Evolutionary conservation across 2,113 vertebrate species (phyloP), one percentile per base, ranked within the genome.

Genomic region (Odocoileus hemionus): DNA sequence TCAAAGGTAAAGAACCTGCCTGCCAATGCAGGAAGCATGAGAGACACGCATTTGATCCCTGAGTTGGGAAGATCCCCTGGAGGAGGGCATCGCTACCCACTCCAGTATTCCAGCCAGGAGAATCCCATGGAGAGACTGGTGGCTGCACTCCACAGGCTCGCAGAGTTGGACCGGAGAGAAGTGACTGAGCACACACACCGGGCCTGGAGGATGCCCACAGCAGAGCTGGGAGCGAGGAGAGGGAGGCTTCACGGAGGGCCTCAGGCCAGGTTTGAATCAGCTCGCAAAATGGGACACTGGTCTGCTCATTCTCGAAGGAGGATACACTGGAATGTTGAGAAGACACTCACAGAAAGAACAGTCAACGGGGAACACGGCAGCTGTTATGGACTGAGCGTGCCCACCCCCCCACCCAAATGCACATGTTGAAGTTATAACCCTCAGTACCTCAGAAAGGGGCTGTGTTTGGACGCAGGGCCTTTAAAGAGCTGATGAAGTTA

Each of bases 251-350:
- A 28, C 7, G 13, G 19, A 26, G 12, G 23, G 1, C 12, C 12
- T 52, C 5, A 92, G 36, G 23, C 19, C 83, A 87, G 23, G 19
- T 33, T 39, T 30, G 55, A 14, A n/a, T 82, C 45, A 85, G 47
- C 30, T 85, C 30, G 3, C 55, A 3, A 1, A 43, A 33, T 4
- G 8, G 6, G 15, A 8, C n/a, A 60, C 33, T 0, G 2, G 70
- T 17, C 61, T 90, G 36, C 25, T 89, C 25, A 28, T 80, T 86
- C 87, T 54, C 52, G 58, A 70, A 82, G 23, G 16, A 85, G 30
- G 33, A 33, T 12, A 26, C 9, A 33, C 14, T 50, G 28, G 50
- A 25, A 19, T 36, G 19, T 39, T 70, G 30, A 30, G 5, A 26
- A 82, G 76, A 83, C 36, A 74, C 4, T 15, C 15, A 11, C 5